Conservation (phyloP, 2,113 vertebrate genomes). For the Silurus glanis region DNA sequence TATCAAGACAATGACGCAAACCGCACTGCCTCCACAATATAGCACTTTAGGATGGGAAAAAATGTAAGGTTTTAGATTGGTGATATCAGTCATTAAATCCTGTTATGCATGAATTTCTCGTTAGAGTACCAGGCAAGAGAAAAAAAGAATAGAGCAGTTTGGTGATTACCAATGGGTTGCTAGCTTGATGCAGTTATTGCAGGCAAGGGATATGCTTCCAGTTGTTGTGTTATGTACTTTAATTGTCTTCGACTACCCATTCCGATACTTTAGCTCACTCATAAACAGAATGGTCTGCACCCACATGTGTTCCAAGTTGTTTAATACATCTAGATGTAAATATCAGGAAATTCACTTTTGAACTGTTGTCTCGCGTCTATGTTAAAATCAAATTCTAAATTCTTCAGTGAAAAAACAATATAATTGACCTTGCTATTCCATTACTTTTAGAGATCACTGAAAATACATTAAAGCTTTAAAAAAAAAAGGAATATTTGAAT, state of each 20-base stretch:
- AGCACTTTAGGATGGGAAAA: too few species aligned
- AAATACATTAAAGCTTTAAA: not conserved
- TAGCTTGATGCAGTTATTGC: not conserved
- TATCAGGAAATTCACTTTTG: not conserved
- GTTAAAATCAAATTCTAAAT: not conserved
- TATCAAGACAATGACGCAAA: too few species aligned
- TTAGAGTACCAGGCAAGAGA: not conserved
- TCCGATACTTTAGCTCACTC: not conserved
- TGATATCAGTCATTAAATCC: too few species aligned
- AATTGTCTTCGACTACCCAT: not conserved
- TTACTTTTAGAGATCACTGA: not conserved
- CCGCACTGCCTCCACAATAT: too few species aligned
- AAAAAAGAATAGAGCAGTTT: not conserved
- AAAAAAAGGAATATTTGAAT: not conserved
- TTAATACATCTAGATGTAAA: not conserved
- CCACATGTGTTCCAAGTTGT: not conserved
- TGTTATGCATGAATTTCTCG: too few species aligned
- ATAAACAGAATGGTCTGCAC: not conserved
- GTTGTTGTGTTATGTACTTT: not conserved
- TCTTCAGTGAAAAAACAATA: not conserved
- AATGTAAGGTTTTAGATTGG: too few species aligned
- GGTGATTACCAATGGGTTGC: not conserved
- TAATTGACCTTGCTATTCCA: not conserved
- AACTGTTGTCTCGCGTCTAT: not conserved
- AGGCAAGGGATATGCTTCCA: too few species aligned